These are phyloP conservation scores for Leucopsar rothschildi DNA, from an alignment of 2,113 vertebrate genomes.

Conservation along the genomic window DNA sequence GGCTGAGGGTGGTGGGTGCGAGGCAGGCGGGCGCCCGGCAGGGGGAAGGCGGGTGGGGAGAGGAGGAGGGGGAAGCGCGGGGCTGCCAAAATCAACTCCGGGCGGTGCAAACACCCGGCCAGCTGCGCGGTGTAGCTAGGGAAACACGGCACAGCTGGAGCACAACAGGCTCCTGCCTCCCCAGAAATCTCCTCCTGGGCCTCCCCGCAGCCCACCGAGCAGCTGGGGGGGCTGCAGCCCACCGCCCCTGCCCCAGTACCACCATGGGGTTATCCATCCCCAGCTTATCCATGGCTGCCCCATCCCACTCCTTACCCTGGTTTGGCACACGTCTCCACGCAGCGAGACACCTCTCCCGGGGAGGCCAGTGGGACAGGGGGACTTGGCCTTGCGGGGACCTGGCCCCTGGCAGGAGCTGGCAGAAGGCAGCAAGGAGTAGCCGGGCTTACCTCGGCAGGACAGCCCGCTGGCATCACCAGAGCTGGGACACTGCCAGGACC, in stretches of 20 bases:
- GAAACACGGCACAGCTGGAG: slow-evolving; percentile 61
- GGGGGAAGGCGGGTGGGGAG: neutral
- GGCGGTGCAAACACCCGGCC: slow-evolving; percentile 56
- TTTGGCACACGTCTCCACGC: fast-evolving
- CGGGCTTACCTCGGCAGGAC: fast-evolving
- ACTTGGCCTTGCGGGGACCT: neutral
- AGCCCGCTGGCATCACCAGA: neutral
- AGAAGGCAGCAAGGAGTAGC: neutral
- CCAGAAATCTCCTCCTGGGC: slow-evolving; percentile 24
- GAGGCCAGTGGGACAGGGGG: fast-evolving
- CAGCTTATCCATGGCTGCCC: fast-evolving
- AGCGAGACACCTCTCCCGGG: neutral
- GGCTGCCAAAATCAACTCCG: slow-evolving; percentile 60
- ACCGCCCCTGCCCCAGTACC: fast-evolving
- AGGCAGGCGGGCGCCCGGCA: neutral
- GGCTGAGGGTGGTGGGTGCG: neutral
- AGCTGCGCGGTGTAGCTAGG: slow-evolving; percentile 58
- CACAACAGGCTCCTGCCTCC: slow-evolving; percentile 44
- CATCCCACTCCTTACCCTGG: fast-evolving
- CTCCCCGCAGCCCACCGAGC: neutral
- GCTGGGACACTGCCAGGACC: neutral
- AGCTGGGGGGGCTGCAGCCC: neutral
- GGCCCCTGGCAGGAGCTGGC: neutral
- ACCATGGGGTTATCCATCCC: neutral
- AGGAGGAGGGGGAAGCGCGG: neutral